A percentile compares a stretch with the other conserved stretches of the same genome.
Evolutionary conservation across 2,797 vertebrate species (phyloP).

Genomic region (Halcyon leucocephala): DNA sequence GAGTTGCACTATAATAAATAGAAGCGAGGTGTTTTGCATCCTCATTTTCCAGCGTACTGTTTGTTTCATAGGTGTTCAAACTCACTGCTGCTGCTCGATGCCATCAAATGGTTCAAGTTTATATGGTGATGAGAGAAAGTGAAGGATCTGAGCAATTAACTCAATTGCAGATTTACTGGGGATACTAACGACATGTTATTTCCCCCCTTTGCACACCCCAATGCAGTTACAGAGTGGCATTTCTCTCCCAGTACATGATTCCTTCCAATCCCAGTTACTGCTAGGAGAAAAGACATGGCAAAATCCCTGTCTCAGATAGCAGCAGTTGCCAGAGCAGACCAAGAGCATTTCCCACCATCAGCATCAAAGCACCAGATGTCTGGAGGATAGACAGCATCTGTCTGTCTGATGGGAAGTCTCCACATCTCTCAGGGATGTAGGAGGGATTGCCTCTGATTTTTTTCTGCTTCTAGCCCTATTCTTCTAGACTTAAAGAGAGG

Average conservation of each 20-base stretch:
- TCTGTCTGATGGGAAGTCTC: neutral
- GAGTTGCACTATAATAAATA: neutral
- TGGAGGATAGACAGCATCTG: slow-evolving; percentile 34
- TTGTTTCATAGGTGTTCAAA: neutral
- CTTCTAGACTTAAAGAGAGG: neutral
- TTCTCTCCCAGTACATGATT: neutral
- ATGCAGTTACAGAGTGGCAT: neutral
- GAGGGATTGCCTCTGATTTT: neutral
- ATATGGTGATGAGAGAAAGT: neutral
- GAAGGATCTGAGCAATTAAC: neutral
- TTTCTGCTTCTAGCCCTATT: neutral
- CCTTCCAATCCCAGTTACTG: neutral
- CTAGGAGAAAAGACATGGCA: neutral
- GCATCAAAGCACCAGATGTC: slow-evolving; percentile 45
- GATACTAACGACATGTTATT: accelerated
- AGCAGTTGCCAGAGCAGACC: neutral
- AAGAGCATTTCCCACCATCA: slow-evolving; percentile 54
- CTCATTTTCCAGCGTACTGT: neutral
- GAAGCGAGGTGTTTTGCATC: neutral
- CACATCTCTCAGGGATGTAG: neutral
- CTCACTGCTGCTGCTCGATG: neutral
- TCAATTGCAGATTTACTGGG: neutral
- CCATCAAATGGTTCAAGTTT: neutral
- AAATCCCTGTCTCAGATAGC: neutral
- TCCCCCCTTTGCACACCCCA: neutral